Evolutionary conservation across 2,113 vertebrate genomes (phyloP), one percentile per base, ranked within the genome.

Genomic region (Zapornia atra): DNA sequence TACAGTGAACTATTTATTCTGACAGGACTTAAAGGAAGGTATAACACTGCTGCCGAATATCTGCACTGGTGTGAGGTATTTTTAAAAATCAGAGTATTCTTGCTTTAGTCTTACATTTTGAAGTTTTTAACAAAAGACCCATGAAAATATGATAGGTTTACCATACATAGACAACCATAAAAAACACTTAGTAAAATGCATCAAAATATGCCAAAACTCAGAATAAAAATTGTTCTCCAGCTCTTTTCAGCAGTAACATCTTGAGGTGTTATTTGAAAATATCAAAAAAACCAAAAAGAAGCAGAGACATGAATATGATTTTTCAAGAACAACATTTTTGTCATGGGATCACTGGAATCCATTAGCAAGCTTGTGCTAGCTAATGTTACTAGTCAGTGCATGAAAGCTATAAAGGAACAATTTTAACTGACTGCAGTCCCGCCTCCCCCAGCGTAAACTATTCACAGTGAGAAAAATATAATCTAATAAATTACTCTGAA

Each of bases 291-390:
- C 6, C 8, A 82, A 69, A 76, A 76, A 71, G 19, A 54, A 82
- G 29, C 8, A 79, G 3, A 80, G 92, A 82, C 10, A 70, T 2
- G 12, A 79, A 36, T 6, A 38, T 12, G 12, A 64, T 36, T 84
- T 75, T 81, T 83, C 24, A 90, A 63, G 29, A 78, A 54, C 12
- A 83, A 68, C 40, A 53, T 29, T 56, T 69, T 61, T 25, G 73
- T 31, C 33, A 36, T 1, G 1, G 75, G 38, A 83, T 72, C 40
- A 70, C 10, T 44, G 61, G 31, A 82, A 88, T 20, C 16, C 36
- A 76, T 86, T 57, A 82, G 81, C 91, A 97, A 96, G 87, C 59
- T 91, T 83, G 73, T 94, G 72, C 64, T 70, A 90, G 50, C 38
- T 81, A 66, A 73, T 36, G 57, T 46, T 71, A 89, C 14, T 24